phyloP scores from a whole-genome alignment of 2,113 vertebrate species.

The Coturnix japonica region DNA sequence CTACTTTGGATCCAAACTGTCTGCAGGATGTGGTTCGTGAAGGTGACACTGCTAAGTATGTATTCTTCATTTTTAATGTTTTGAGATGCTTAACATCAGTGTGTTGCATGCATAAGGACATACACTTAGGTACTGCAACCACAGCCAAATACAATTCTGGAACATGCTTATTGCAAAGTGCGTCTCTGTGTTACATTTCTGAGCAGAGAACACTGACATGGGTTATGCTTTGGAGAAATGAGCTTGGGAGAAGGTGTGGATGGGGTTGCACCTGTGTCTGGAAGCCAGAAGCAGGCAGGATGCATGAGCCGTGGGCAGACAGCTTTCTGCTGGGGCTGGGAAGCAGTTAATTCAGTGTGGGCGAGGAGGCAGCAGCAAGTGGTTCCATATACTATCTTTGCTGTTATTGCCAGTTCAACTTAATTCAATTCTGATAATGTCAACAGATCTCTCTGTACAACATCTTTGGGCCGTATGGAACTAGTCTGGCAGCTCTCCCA shows the following conservation, averaged over 20 bases:
- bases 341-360: neutral
- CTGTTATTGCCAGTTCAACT: slow-evolving; percentile 36
- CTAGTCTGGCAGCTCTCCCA: slow-evolving; percentile 52
- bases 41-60: neutral
- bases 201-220: neutral
- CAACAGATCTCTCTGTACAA: slow-evolving; percentile 24
- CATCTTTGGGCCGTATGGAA: slow-evolving; percentile 18
- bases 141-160: neutral
- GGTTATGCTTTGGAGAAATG: neutral
- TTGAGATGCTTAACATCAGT: neutral
- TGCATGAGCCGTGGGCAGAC: neutral
- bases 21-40: neutral
- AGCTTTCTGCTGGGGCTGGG: neutral
- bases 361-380: slow-evolving; percentile 6
- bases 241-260: neutral
- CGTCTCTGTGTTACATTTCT: neutral
- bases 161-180: neutral
- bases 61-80: neutral
- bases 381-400: neutral
- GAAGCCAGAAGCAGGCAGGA: neutral
- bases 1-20: neutral
- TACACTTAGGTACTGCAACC: neutral
- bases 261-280: fast-evolving
- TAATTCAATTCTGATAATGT: slow-evolving; percentile 55
- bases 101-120: neutral